Base-by-base conservation (phyloP, 2,888 invertebrate species). In the Encarsia formosa region DNA sequence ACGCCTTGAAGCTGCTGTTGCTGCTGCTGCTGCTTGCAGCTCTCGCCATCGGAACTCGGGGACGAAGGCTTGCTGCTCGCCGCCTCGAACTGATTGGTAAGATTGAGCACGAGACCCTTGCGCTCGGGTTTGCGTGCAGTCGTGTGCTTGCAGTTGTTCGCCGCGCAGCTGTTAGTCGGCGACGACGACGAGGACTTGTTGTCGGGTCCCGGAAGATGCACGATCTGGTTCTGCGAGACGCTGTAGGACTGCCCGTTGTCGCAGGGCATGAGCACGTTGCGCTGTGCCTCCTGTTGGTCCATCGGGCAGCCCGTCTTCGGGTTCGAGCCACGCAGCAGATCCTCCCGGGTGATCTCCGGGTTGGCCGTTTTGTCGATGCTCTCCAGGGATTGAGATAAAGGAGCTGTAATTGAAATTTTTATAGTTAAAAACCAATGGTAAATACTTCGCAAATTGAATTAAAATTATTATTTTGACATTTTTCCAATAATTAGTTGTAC, bases 201-300 rank as follows among this genome's bases (percentile, higher is more conserved):
- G 47, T 78, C 79, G 57, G 83, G 81, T 60, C 82, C 82, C 60
- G 88, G 87, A 60, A 92, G 78, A 64, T 91, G 85, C 57, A 91
- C 84, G 65, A 91, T 90, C 78, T 91, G 88, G 75, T 92, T 92
- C 64, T 91, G 92, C 39, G 92, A 91, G 23, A 92, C 91, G 71
- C 91, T 91, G 75, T 92, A 92, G 61, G 87, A 86, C 64, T 87
- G 83, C 31, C 91, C 92, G 73, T 88, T 88, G 64, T 86, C 87
- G 70, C 88, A 91, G 2, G 91, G 89, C 82, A 91, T 86, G 59
- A 91, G 78, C 70, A 89, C 85, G 71, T 90, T 88, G 39, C 86
- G 79, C n/a, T 85, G 82, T 66, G 81, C 81, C 57, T 80, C 79
- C 56, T 79, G 65, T 64, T n/a, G 34, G 38, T 44, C 65, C 59